Evolutionary conservation across 2,888 invertebrate genomes (phyloP), one percentile per base, ranked within the genome.

Genomic region (Polydrusus tereticollis): DNA sequence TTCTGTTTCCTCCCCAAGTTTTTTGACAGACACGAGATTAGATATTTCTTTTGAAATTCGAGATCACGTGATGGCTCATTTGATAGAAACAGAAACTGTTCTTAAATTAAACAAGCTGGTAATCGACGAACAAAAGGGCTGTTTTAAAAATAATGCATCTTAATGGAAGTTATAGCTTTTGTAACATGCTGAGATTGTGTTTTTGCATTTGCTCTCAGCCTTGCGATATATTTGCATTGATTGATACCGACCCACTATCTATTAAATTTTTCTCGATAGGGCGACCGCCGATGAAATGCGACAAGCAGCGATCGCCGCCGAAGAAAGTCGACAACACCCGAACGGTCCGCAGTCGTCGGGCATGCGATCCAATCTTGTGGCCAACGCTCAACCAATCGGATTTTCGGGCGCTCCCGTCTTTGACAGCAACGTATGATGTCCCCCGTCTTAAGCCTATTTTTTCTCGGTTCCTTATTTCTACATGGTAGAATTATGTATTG

Each of bases 261-360:
- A 41, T n/a, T 16, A 3, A 36, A 43, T 63, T 59, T 33, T 67
- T 71, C 79, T 84, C 85, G 63, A 20, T 86, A 95, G 95, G 88
- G 95, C 93, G 78, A 88, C 93, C 79, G 88, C 89, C 78, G 92
- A 92, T 77, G 93, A 94, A 81, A 95, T 95, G 95, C 89, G 93
- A 85, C 89, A 88, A 85, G 88, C 92, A 82, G 92, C 92, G 76
- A 89, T 88, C 43, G 83, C 83, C 63, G 85, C 83, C 67, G 77
- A 75, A 58, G 74, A 58, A 57, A 68, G 16, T 16, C 72, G 66
- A 62, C 71, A 69, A 74, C 57, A 26, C 4, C 69, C 36, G 16
- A n/a, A 75, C 71, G 77, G 82, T 76, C 77, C 79, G 72, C 78
- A 85, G 75, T 86, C 88, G 77, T 86, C 89, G 74, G 90, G 88